phyloP scores from a whole-genome alignment of 2,113 vertebrate genomes.

The Lathamus discolor region DNA sequence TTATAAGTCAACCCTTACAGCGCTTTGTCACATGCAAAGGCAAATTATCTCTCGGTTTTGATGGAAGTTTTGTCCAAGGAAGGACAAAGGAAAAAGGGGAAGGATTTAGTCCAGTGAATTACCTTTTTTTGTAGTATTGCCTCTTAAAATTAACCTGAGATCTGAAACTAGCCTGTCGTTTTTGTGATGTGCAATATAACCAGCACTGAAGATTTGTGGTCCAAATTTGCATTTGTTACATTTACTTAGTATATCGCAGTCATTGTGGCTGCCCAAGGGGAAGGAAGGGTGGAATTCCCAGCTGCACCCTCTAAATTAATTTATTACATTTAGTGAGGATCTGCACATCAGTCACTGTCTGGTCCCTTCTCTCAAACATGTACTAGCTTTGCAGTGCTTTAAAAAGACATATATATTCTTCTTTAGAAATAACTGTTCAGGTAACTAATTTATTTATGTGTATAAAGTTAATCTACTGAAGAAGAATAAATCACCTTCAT shows the following conservation, averaged over 20 bases:
- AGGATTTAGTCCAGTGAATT: not conserved
- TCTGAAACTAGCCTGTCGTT: not conserved
- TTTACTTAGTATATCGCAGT: not conserved
- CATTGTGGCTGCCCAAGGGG: not conserved
- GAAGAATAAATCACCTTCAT: not conserved
- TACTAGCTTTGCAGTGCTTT: not conserved
- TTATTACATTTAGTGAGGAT: slow-evolving; percentile 6
- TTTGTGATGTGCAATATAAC: not conserved
- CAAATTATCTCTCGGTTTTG: not conserved
- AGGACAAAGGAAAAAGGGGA: not conserved
- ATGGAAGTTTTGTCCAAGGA: not conserved
- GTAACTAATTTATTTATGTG: not conserved
- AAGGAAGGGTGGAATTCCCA: not conserved
- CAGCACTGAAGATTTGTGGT: slow-evolving; percentile 20
- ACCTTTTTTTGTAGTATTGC: not conserved
- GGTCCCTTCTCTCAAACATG: not conserved
- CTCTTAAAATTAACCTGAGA: not conserved
- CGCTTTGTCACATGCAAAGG: not conserved
- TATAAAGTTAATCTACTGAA: not conserved
- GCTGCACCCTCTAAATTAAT: not conserved
- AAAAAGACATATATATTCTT: not conserved
- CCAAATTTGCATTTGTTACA: slow-evolving; percentile 3
- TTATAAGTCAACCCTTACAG: not conserved
- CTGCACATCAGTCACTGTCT: not conserved
- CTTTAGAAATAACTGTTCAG: not conserved